Base-by-base conservation (phyloP, 2,113 vertebrate species). In the Paralichthys olivaceus region DNA sequence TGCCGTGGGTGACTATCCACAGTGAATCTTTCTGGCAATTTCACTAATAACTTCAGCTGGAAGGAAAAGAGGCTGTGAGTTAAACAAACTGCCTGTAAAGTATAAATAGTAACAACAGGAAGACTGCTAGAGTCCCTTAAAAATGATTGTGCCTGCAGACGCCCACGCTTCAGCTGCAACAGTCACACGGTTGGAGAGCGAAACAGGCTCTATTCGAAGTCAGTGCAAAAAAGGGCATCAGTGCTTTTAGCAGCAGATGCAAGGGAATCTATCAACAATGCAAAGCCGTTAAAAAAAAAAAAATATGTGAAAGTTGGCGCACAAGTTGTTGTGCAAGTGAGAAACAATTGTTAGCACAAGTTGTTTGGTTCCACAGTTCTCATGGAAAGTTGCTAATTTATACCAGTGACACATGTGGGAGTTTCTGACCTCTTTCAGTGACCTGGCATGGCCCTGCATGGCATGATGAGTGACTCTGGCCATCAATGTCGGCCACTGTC, bases 61-160 rank as follows among this genome's bases (percentile, higher is more conserved):
- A 69, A 29, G 60, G n/a, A 81, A 69, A 9, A 37, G 54, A 75
- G 54, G n/a, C 40, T 32, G 56, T 5, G 43, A 84, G 61, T 80
- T 75, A 43, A 84, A 76, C 68, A 84, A 77, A 76, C 67, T 82
- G 68, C 62, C 60, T n/a, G 57, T 22, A 28, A 80, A 84, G 54
- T 85, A 83, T 81, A 86, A 90, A 90, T 88, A 80, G 80, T 57
- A 85, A 78, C 81, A 85, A 77, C 79, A 88, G 87, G 72, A 83
- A 75, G 74, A 68, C 59, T 32, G 68, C 67, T 53, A 54, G 73
- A 75, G 75, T 73, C 73, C 67, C 81, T 45, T 56, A 43, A 83
- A 87, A 19, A 84, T 66, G 54, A 84, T 81, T 56, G 73, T 56
- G 78, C 67, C 76, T 65, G 70, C 45, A 28, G 75, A 83, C 63